Evolutionary conservation across 2,797 vertebrate species (phyloP).

Genomic region (Oreortyx pictus): DNA sequence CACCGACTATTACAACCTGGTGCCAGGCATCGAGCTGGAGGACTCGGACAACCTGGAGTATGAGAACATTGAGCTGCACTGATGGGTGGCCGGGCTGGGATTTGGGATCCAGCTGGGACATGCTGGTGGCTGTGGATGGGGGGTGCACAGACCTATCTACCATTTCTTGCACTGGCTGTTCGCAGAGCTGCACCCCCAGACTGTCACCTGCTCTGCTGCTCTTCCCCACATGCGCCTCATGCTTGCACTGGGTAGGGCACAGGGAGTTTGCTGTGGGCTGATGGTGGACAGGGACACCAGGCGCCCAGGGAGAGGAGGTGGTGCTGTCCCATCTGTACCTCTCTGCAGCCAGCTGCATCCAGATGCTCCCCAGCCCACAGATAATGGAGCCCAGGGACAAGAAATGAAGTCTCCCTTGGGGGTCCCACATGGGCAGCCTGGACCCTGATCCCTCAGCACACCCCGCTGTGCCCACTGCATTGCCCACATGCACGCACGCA

Average conservation of each 20-base stretch:
- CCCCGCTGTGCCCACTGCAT: accelerated
- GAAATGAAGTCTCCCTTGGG: accelerated
- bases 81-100: background rate
- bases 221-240: accelerated
- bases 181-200: background rate
- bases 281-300: background rate
- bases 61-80: slow-evolving; percentile 85
- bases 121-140: background rate
- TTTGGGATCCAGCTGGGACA: background rate
- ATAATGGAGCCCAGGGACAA: background rate
- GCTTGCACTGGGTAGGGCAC: background rate
- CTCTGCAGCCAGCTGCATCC: background rate
- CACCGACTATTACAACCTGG: slow-evolving; percentile 90
- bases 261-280: accelerated
- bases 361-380: background rate
- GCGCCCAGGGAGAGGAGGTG: background rate
- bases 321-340: background rate
- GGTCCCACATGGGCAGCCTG: accelerated
- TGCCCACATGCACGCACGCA: accelerated
- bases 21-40: slow-evolving; percentile 89
- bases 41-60: slow-evolving; percentile 91
- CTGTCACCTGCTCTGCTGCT: background rate
- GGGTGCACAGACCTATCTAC: background rate
- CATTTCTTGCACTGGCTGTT: background rate
- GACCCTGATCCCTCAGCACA: background rate